phyloP scores from a whole-genome alignment of 2,113 vertebrate species.

The Danionella cerebrum region DNA sequence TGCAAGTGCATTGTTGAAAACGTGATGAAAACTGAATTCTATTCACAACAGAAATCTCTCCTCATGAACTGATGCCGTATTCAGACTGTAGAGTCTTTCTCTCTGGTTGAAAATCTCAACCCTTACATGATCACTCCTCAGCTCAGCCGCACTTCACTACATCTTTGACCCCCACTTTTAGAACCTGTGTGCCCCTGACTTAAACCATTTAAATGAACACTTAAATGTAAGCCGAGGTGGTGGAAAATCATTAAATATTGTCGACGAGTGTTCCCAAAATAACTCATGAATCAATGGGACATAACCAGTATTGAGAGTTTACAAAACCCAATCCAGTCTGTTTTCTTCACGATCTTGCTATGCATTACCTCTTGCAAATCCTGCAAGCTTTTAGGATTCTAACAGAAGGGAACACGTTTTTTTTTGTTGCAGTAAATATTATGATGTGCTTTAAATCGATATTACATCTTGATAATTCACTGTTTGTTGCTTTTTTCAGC shows the following conservation, averaged over 20 bases:
- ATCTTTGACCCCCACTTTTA: neutral
- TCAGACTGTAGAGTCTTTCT: conserved; percentile 1
- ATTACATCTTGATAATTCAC: conserved; percentile 4
- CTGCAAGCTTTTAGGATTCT: conserved; percentile 4
- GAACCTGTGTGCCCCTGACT: neutral
- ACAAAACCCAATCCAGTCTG: neutral
- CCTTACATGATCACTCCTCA: neutral
- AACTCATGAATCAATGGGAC: neutral
- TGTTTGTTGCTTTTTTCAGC: neutral
- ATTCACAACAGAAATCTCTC: conserved; percentile 41
- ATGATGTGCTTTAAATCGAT: conserved; percentile 29
- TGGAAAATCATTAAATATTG: conserved; percentile 14
- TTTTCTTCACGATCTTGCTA: neutral
- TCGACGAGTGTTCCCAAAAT: conserved; percentile 2
- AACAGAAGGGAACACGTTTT: neutral
- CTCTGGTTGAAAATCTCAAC: neutral
- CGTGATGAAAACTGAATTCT: conserved; percentile 34
- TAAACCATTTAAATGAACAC: conserved; percentile 11
- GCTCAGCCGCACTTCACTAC: neutral
- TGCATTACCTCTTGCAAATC: neutral
- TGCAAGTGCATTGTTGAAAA: conserved; percentile 47
- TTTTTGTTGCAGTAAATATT: conserved; percentile 14
- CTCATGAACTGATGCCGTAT: conserved; percentile 11
- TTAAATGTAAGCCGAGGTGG: conserved; percentile 3
- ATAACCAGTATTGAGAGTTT: neutral